These are phyloP conservation scores for Drosophila teissieri DNA, from an alignment of 1,140 invertebrate species.

Conservation along the genomic window DNA sequence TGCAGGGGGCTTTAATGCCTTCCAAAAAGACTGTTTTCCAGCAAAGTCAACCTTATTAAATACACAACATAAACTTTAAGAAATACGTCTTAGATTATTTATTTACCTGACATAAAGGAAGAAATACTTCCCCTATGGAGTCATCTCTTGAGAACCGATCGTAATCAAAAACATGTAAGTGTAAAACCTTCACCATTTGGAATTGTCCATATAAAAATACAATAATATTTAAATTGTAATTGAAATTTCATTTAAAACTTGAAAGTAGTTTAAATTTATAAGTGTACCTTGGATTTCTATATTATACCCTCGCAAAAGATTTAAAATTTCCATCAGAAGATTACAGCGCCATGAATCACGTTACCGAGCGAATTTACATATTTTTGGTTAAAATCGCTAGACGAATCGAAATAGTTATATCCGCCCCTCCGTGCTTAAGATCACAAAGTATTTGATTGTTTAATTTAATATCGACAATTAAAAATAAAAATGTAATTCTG, in stretches of 20 bases:
- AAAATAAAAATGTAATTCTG: no score
- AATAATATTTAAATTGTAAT: background rate
- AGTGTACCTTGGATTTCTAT: no score
- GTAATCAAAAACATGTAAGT: conserved; percentile 98
- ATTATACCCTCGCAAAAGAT: no score
- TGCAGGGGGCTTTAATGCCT: conserved; percentile 94
- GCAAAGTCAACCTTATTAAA: conserved; percentile 92
- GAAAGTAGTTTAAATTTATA: background rate
- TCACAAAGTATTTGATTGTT: no score
- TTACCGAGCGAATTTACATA: no score
- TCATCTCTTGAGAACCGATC: conserved; percentile 97
- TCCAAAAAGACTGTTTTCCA: conserved; percentile 96
- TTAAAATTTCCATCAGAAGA: no score
- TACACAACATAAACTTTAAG: background rate
- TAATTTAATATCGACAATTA: no score
- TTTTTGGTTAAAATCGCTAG: no score
- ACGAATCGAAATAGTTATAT: no score
- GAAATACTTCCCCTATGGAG: conserved; percentile 97
- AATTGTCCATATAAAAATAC: conserved; percentile 42
- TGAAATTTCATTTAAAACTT: background rate
- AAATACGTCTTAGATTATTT: background rate
- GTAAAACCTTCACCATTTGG: conserved; percentile 89
- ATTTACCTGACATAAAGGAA: conserved; percentile 94
- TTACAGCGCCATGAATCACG: no score
- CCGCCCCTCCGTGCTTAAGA: no score